Evolutionary conservation across 2,797 vertebrate species (phyloP), one percentile per base, ranked within the genome.

Genomic region (Myiothlypis coronata): DNA sequence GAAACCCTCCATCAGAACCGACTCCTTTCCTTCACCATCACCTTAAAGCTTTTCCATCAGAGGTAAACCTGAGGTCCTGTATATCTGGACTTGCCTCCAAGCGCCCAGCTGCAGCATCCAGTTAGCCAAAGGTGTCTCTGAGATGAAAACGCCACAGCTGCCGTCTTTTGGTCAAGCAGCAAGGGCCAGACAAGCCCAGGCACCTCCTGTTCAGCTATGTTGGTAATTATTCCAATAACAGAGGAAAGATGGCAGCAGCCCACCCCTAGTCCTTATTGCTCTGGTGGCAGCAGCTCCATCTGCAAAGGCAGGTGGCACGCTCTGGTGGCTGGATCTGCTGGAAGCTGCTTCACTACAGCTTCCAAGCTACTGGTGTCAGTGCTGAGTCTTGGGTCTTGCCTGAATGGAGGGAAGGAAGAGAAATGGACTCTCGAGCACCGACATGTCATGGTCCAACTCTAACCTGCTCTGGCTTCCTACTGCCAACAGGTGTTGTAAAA

Each of bases 391-490:
- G 32, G 14, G 22, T 19, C 44, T 32, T 59, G 46, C 5, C n/a
- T 4, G 5, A 37, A 0, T 20, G 61, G n/a, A 44, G 27, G 9
- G 15, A 37, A 75, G 8, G n/a, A 44, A 52, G 28, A 52, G 8
- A 52, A 57, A 76, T 23, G 19, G 10, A 37, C 44, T 67, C 46
- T 27, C 8, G 27, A 52, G n/a, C 1, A 0, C 6, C 0, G 0
- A 21, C 0, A 0, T 0, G 0, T 14, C 8, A 3, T 32, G 12
- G 32, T 49, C 32, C 1, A 2, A 19, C 27, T 8, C 32, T 32
- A n/a, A 37, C 5, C 22, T 0, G 0, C 30, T 64, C 24, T 21
- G 52, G 53, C 28, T 52, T 37, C 0, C 0, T n/a, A 15, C 12
- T 23, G 19, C 14, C 39, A 52, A 28, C 2, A 15, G 6, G 7